These are phyloP conservation scores for Micrasema longulum DNA, from an alignment of 1,140 invertebrate species.

Conservation along the genomic window DNA sequence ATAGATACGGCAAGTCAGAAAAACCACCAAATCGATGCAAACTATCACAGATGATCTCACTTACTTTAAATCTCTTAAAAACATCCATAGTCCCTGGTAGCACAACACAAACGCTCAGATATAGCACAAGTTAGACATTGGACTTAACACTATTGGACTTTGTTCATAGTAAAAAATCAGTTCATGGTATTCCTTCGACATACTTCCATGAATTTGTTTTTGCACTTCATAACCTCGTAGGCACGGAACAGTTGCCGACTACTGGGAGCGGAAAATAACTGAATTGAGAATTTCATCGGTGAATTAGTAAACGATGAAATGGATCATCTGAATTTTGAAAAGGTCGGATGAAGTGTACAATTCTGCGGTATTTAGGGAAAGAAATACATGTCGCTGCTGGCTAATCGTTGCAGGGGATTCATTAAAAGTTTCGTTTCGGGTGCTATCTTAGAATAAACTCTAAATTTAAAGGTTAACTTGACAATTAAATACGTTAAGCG, in stretches of 20 bases:
- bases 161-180: not conserved
- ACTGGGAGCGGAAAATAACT: conserved; percentile 43
- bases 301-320: too few species aligned
- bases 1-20: not conserved
- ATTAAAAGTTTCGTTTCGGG: too few species aligned
- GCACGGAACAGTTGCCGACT: conserved; percentile 30
- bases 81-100: conserved; percentile 37
- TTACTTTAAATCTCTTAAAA: conserved; percentile 28
- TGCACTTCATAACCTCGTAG: conserved; percentile 44
- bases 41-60: conserved; percentile 21
- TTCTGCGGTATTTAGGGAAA: too few species aligned
- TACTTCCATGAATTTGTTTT: conserved; percentile 46
- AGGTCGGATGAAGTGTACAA: too few species aligned
- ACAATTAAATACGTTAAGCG: too few species aligned
- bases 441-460: too few species aligned
- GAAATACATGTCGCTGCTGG: too few species aligned
- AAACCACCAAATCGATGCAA: not conserved
- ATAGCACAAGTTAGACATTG: conserved; percentile 12
- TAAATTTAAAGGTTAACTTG: too few species aligned
- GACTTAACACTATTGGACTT: conserved; percentile 1
- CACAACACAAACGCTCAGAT: conserved; percentile 30
- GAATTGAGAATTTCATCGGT: too few species aligned
- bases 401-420: too few species aligned
- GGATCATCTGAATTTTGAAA: too few species aligned
- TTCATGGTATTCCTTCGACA: conserved; percentile 27